Evolutionary conservation across 2,797 vertebrate species (phyloP).

Genomic region (Natrix natrix): DNA sequence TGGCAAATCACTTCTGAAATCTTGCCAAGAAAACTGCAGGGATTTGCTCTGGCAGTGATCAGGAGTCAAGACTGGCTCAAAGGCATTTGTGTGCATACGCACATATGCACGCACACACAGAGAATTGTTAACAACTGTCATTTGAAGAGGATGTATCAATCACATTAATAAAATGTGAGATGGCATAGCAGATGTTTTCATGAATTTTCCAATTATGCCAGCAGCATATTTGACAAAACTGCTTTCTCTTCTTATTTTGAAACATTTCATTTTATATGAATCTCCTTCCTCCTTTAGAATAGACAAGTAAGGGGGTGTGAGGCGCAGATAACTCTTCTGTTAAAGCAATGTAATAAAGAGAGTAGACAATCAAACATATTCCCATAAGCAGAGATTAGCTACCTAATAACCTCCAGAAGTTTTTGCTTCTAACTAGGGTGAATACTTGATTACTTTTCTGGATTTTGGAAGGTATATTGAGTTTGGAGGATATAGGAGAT

Average conservation of each 20-base stretch:
- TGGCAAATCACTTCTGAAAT: neutral
- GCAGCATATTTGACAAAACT: neutral
- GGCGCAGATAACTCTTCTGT: neutral
- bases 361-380: neutral
- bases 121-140: neutral
- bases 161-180: neutral
- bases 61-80: neutral
- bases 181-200: neutral
- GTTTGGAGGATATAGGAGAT: neutral
- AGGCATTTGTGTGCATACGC: neutral
- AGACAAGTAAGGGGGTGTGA: neutral
- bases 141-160: neutral
- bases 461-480: neutral
- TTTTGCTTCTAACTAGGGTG: neutral
- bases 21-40: neutral
- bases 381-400: neutral
- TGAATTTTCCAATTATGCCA: neutral
- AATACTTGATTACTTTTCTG: no score
- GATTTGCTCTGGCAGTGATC: neutral
- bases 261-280: neutral
- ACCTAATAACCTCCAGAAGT: no score
- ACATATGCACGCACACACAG: neutral
- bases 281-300: neutral
- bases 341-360: neutral
- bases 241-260: neutral